A percentile compares a stretch with the other conserved stretches of the same genome.
phyloP scores from a whole-genome alignment of 1,140 invertebrate species.

The Temnothorax longispinosus region DNA sequence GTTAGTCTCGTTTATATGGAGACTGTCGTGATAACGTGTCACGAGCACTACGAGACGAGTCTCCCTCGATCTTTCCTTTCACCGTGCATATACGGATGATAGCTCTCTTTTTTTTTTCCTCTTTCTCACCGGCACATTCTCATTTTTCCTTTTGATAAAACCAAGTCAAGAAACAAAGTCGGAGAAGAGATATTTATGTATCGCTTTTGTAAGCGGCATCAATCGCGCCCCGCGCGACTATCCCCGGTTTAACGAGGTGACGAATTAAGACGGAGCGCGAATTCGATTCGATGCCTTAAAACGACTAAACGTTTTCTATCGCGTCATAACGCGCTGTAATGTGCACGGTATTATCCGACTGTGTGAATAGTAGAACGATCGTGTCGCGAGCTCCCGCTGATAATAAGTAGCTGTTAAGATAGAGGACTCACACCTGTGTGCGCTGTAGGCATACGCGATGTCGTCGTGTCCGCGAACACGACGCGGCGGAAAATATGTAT shows the following conservation, averaged over 20 bases:
- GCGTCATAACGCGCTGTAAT: constrained; percentile 73
- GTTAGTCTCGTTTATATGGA: not conserved
- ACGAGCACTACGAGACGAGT: not conserved
- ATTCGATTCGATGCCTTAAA: constrained; percentile 74
- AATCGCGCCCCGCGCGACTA: constrained; percentile 6
- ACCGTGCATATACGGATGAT: not conserved
- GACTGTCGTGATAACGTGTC: not conserved
- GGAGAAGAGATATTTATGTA: not conserved
- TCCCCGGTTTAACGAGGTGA: constrained; percentile 53
- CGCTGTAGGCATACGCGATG: not conserved
- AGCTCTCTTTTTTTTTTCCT: not conserved
- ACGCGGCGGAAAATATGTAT: constrained; percentile 16
- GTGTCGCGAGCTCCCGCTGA: constrained; percentile 70
- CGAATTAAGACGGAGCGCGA: constrained; percentile 42
- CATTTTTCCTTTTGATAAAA: not conserved
- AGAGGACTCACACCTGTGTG: constrained; percentile 25
- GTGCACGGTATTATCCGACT: constrained; percentile 68
- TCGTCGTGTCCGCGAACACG: not conserved
- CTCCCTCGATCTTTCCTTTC: not conserved
- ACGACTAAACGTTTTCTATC: constrained; percentile 75
- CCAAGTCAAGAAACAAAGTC: not conserved
- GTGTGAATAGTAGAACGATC: constrained; percentile 76
- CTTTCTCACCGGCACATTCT: not conserved
- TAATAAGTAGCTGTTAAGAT: constrained; percentile 68
- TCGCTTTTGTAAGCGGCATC: not conserved